A percentile compares a stretch with the other conserved stretches of the same genome.
Evolutionary conservation across 2,797 vertebrate species (phyloP).

Genomic region (Melopsittacus undulatus): DNA sequence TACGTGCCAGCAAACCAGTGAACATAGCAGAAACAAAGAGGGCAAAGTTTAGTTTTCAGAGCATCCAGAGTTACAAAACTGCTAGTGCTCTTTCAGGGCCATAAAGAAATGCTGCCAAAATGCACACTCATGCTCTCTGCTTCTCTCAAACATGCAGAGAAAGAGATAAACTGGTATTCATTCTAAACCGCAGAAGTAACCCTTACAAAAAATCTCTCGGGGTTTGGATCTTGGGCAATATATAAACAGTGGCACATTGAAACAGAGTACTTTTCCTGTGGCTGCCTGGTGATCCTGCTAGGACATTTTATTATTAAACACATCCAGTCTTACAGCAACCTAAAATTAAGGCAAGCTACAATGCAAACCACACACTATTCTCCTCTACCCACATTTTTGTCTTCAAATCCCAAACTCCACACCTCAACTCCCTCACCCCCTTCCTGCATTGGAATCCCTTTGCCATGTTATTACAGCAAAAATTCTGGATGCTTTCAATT

Average conservation of each 20-base stretch:
- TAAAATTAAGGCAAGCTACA: not conserved
- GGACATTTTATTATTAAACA: not conserved
- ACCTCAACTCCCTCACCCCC: not conserved
- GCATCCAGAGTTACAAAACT: not conserved
- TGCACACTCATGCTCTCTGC: not conserved
- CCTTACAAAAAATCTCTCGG: accelerated
- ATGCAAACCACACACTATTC: not conserved
- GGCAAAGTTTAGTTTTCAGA: not conserved
- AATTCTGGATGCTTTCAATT: not conserved
- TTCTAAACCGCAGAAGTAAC: not conserved
- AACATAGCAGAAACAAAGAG: not conserved
- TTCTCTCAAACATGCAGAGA: not conserved
- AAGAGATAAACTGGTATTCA: not conserved
- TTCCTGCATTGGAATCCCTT: not conserved
- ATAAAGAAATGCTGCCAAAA: not conserved
- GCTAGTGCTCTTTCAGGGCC: not conserved
- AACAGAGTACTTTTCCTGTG: not conserved
- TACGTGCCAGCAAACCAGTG: not conserved
- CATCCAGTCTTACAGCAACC: not conserved
- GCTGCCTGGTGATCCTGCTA: not conserved
- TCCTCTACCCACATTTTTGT: not conserved
- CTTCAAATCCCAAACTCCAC: not conserved
- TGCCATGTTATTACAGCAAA: not conserved
- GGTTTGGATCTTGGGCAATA: not conserved
- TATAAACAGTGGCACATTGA: not conserved